Percentiles rank a stretch among this genome's conserved stretches.
These are phyloP conservation scores for Hylia prasina DNA, from an alignment of 2,113 vertebrate species.

Conservation along the genomic window DNA sequence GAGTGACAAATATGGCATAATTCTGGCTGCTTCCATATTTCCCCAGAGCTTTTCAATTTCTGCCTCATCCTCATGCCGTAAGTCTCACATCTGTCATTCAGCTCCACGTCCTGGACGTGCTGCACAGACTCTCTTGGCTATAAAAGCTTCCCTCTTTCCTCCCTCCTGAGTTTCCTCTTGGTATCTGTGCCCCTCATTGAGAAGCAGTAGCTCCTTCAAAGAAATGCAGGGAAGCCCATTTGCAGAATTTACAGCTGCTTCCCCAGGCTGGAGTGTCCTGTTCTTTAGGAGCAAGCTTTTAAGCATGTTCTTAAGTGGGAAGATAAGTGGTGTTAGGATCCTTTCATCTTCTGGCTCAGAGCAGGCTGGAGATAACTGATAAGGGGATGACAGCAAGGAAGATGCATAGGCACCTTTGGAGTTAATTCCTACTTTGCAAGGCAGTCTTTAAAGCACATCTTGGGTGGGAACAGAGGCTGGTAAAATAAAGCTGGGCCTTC, in stretches of 20 bases:
- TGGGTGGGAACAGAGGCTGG: conserved; percentile 40
- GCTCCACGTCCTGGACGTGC: background rate
- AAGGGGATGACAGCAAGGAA: conserved; percentile 14
- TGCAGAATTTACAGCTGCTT: conserved; percentile 41
- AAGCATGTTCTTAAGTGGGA: conserved; percentile 43
- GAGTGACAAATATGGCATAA: background rate
- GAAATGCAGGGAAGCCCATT: background rate
- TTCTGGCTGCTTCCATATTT: background rate
- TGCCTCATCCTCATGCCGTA: background rate
- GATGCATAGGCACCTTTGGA: conserved; percentile 42
- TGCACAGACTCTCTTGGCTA: background rate
- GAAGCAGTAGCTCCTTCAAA: conserved; percentile 19
- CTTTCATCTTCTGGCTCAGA: conserved; percentile 47
- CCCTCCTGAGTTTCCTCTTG: background rate
- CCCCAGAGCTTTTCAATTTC: background rate
- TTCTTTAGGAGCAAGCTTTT: conserved; percentile 28
- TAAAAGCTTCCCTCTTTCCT: background rate
- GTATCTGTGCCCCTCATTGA: background rate
- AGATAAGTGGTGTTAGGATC: conserved; percentile 28
- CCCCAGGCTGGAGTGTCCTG: background rate
- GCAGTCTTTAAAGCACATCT: conserved; percentile 37
- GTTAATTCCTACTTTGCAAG: conserved; percentile 46
- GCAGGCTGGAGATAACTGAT: conserved; percentile 43
- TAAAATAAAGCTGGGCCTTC: conserved; percentile 57
- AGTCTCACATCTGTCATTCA: background rate